Conservation (phyloP, 1,140 invertebrate genomes). For the Brachionus angularis region DNA sequence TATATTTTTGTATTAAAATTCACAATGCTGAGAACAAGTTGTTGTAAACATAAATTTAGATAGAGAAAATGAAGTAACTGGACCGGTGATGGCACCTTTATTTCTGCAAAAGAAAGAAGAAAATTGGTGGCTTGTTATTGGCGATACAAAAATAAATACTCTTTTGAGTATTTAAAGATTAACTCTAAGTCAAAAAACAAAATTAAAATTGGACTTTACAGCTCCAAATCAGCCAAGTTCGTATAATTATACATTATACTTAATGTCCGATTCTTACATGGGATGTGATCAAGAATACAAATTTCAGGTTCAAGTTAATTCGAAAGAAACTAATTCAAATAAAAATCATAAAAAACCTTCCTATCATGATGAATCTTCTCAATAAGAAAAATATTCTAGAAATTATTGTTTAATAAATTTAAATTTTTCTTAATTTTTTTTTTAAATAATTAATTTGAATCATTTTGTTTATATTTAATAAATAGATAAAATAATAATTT, state of each 20-base stretch:
- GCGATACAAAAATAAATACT: constrained; percentile 87
- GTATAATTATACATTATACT: constrained; percentile 89
- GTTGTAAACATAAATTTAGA: constrained; percentile 84
- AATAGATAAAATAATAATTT: too few species aligned
- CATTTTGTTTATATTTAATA: too few species aligned
- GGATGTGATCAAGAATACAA: constrained; percentile 94
- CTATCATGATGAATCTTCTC: too few species aligned
- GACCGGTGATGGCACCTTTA: constrained; percentile 92
- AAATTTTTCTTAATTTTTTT: too few species aligned
- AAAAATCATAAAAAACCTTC: too few species aligned
- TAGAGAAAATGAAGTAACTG: constrained; percentile 87
- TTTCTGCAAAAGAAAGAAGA: constrained; percentile 98
- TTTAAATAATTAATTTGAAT: too few species aligned
- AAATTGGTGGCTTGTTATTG: constrained; percentile 99
- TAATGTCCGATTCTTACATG: constrained; percentile 97
- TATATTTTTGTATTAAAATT: too few species aligned
- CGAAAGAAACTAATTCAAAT: too few species aligned
- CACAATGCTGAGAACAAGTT: too few species aligned
- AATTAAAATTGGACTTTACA: constrained; percentile 89
- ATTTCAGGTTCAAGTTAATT: constrained; percentile 63
- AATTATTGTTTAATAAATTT: too few species aligned
- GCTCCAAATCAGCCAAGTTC: constrained; percentile 70
- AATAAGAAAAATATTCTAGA: too few species aligned
- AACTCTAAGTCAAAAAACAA: constrained; percentile 85
- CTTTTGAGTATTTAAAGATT: constrained; percentile 91